phyloP scores from a whole-genome alignment of 1,140 invertebrate species.

The Formica selysi region DNA sequence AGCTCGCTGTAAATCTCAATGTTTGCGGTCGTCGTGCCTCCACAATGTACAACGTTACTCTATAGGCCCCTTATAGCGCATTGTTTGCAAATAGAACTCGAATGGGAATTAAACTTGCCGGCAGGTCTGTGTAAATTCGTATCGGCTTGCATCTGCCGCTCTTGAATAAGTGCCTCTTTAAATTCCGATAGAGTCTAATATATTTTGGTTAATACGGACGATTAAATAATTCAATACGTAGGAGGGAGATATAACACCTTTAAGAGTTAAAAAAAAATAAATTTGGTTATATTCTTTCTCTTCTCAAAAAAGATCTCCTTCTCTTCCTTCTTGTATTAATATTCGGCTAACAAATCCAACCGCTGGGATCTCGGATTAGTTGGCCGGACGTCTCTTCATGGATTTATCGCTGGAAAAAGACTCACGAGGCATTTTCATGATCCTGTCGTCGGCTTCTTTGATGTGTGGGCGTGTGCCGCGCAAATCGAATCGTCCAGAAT shows the following conservation, averaged over 20 bases:
- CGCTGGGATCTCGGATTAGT: conserved; percentile 51
- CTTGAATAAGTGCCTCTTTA: conserved; percentile 42
- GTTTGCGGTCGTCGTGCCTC: conserved; percentile 31
- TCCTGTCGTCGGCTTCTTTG: conserved; percentile 77
- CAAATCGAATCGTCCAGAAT: conserved; percentile 81
- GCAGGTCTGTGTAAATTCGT: conserved; percentile 47
- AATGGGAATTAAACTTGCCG: conserved; percentile 54
- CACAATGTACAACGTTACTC: conserved; percentile 14
- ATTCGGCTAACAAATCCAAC: conserved; percentile 21
- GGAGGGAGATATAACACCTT: not conserved
- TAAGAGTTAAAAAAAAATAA: not conserved
- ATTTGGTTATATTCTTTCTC: not conserved
- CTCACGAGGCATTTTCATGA: conserved; percentile 75
- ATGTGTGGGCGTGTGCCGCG: conserved; percentile 79
- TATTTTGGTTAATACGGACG: conserved; percentile 24
- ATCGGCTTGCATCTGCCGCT: conserved; percentile 41
- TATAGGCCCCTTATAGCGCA: conserved; percentile 40
- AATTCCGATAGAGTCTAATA: conserved; percentile 23
- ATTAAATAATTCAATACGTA: not conserved
- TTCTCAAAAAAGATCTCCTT: not conserved
- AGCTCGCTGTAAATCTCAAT: conserved; percentile 43
- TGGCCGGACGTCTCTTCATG: conserved; percentile 33
- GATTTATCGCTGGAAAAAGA: conserved; percentile 71
- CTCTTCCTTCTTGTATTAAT: conserved; percentile 7
- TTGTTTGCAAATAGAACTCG: conserved; percentile 60